Conservation (phyloP, 1,140 invertebrate species). For the Brachionus sp. region DNA sequence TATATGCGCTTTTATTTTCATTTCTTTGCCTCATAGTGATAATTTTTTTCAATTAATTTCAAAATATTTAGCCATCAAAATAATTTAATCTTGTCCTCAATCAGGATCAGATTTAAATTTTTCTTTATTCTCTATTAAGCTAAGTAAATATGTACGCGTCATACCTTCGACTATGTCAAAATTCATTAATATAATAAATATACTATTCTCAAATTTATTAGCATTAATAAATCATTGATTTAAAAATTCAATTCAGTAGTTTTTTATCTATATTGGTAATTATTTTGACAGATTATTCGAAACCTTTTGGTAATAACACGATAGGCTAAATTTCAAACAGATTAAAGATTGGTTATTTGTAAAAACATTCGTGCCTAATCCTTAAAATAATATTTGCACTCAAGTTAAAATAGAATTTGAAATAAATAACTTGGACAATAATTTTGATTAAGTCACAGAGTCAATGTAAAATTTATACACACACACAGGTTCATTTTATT, state of each 20-base stretch:
- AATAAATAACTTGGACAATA: conserved; percentile 9
- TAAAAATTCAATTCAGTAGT: neutral
- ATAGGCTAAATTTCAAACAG: neutral
- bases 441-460: neutral
- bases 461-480: too few relatives aligned
- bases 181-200: neutral
- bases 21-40: conserved; percentile 1
- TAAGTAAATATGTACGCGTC: neutral
- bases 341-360: neutral
- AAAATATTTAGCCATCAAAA: conserved; percentile 4
- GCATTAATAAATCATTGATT: neutral
- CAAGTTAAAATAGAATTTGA: neutral
- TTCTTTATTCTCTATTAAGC: neutral
- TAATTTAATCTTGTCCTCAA: conserved; percentile 3
- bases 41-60: conserved; percentile 1
- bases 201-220: neutral
- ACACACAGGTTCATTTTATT: too few relatives aligned
- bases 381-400: neutral
- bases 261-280: neutral
- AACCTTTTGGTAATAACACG: neutral
- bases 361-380: conserved; percentile 11
- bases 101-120: neutral
- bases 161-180: conserved; percentile 2
- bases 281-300: neutral
- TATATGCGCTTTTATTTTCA: neutral